phyloP scores from a whole-genome alignment of 2,797 vertebrate species.

The Thamnophis elegans region DNA sequence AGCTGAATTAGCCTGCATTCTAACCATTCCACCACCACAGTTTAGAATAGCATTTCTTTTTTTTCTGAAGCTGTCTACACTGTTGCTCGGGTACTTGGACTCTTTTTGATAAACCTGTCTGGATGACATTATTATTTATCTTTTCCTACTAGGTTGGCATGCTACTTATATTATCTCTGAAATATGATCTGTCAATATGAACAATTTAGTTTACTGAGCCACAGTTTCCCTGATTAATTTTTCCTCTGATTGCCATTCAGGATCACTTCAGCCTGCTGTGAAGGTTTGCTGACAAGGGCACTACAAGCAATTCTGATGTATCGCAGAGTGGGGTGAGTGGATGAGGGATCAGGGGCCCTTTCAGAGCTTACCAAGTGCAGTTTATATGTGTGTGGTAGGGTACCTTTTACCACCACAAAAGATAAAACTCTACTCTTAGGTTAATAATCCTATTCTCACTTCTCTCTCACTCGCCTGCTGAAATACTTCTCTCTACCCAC shows the following conservation, averaged over 20 bases:
- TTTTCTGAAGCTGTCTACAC: background rate
- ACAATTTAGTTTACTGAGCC: background rate
- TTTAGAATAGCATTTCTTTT: background rate
- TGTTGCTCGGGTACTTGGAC: background rate
- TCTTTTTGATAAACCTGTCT: background rate
- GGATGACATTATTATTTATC: background rate
- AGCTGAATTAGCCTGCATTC: background rate
- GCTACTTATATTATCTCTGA: background rate
- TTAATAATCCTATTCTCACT: background rate
- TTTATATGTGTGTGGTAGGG: background rate
- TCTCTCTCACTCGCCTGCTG: background rate
- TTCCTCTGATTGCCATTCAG: background rate
- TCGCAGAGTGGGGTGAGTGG: accelerated
- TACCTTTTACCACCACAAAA: background rate
- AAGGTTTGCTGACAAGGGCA: background rate
- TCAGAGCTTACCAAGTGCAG: background rate
- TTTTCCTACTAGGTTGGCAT: background rate
- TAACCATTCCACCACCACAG: background rate
- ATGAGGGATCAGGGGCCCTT: background rate
- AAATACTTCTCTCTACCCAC: background rate
- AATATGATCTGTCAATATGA: background rate
- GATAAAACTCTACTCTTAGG: background rate
- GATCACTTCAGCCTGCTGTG: background rate
- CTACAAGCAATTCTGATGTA: background rate
- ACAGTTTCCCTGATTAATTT: background rate